Base-by-base conservation (phyloP, 2,797 vertebrate species). In the Glossophaga mutica region DNA sequence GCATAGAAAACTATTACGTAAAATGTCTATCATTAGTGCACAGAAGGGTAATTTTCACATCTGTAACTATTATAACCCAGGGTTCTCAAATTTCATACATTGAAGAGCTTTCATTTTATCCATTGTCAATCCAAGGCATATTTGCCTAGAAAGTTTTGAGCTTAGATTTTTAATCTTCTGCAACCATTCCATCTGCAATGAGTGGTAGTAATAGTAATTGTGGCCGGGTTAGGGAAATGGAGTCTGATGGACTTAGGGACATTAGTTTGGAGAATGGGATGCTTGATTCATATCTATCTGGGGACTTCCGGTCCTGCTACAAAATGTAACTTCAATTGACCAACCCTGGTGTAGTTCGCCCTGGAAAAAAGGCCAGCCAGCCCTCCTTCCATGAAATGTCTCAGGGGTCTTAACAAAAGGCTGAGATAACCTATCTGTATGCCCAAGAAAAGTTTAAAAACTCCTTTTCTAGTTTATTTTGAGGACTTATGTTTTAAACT, bases 401-500 rank as follows among this genome's bases (percentile, higher is more conserved):
- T 48, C 9, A 50, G 12, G 7, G 32, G 5, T 39, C 55, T 65
- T 82, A 70, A 29, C 39, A 39, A 59, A 9, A 93, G 62, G 8
- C 19, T 24, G 68, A 93, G 19, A 44, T 37, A 34, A 76, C 11
- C 29, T 83, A 44, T 46, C 2, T 89, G 7, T 32, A 29, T 46
- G 19, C n/a, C 16, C 24, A 88, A 74, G 18, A 57, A 67, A 96
- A 86, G 22, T 86, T 46, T 86, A 37, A 92, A 68, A 88, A 85
- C 12, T 26, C 19, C 37, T 77, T 2, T 65, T 18, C 22, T 77
- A 57, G 12, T 89, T 89, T 57, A 93, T 70, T 91, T 81, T 77
- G 82, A 92, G 34, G 89, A 85, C 19, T 65, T 94, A 19, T 0
- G 44, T 79, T 62, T 96, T 94, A 68, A 95, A 76, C 15, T 95